These are phyloP conservation scores for Choristoneura rosaceana DNA, from an alignment of 2,888 invertebrate genomes.

Conservation along the genomic window DNA sequence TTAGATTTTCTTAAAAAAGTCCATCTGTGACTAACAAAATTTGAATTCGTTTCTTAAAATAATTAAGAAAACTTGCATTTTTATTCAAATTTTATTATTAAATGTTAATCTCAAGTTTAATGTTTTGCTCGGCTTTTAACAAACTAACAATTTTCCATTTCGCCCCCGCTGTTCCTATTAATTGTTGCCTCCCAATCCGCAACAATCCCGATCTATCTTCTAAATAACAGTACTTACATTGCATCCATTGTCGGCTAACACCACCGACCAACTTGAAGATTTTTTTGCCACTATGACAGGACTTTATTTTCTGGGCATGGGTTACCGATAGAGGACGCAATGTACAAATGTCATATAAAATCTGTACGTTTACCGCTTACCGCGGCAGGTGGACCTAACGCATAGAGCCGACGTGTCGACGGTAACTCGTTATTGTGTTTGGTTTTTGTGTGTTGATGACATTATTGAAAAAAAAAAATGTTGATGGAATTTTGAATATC, in stretches of 20 bases:
- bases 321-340: constrained; percentile 44
- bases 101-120: not conserved
- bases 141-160: constrained; percentile 23
- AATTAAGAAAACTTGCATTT: not conserved
- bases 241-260: constrained; percentile 46
- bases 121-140: constrained; percentile 28
- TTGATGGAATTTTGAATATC: constrained; percentile 28
- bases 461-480: constrained; percentile 8
- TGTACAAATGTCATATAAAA: constrained; percentile 54
- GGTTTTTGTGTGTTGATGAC: constrained; percentile 61
- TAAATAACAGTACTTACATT: constrained; percentile 29
- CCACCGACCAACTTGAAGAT: not conserved
- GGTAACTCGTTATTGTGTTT: constrained; percentile 70
- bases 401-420: constrained; percentile 79
- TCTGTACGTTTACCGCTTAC: constrained; percentile 78
- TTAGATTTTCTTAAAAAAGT: too few relatives aligned
- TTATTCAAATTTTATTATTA: not conserved
- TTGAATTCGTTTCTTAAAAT: too few relatives aligned
- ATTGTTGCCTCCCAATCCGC: constrained; percentile 37
- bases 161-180: constrained; percentile 31
- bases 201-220: constrained; percentile 29
- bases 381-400: constrained; percentile 85
- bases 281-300: not conserved
- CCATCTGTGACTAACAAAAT: too few relatives aligned
- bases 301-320: not conserved